phyloP scores from a whole-genome alignment of 2,797 vertebrate species.

The Chromis chromis region DNA sequence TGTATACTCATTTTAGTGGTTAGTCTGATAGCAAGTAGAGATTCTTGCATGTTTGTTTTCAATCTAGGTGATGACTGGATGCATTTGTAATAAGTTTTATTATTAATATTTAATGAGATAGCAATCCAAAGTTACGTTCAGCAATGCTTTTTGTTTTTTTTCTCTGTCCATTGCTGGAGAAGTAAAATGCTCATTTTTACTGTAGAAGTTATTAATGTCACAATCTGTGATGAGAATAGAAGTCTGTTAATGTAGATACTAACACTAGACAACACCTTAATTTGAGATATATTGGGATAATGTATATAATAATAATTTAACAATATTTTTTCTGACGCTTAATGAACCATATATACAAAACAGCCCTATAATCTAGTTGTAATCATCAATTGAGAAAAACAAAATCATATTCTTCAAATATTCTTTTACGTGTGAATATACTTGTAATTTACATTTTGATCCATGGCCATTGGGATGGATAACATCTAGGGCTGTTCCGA shows the following conservation, averaged over 20 bases:
- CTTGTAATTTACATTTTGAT: too few relatives aligned
- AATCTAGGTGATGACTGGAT: neutral
- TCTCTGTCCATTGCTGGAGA: neutral
- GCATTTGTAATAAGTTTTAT: neutral
- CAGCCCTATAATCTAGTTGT: too few relatives aligned
- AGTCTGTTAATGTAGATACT: too few relatives aligned
- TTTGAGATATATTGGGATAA: too few relatives aligned
- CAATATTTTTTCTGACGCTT: too few relatives aligned
- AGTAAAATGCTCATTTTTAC: constrained; percentile 9
- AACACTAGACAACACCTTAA: neutral
- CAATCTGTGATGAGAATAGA: neutral
- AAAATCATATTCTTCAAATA: too few relatives aligned
- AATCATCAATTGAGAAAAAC: too few relatives aligned
- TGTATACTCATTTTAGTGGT: neutral
- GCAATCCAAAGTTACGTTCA: constrained; percentile 9
- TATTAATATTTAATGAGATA: neutral
- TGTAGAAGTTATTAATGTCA: constrained; percentile 8
- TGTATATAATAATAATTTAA: too few relatives aligned
- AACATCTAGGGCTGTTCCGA: too few relatives aligned
- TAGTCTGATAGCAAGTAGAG: neutral
- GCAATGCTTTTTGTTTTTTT: neutral
- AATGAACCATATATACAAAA: too few relatives aligned
- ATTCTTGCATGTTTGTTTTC: constrained; percentile 1
- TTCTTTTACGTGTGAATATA: too few relatives aligned
- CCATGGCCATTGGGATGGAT: too few relatives aligned